phyloP scores from a whole-genome alignment of 1,140 invertebrate species.

The Cheumatopsyche charites region DNA sequence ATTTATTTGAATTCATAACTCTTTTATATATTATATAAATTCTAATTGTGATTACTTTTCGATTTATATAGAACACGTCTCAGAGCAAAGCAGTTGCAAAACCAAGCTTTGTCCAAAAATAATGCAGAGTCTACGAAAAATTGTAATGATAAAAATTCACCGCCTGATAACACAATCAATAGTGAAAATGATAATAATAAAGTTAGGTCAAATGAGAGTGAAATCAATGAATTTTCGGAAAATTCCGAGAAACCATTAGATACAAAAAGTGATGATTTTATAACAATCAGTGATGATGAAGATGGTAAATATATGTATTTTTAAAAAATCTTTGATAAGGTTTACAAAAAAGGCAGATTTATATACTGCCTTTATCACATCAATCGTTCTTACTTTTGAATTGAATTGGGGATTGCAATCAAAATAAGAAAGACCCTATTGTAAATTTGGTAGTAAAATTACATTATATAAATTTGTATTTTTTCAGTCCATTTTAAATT shows the following conservation, averaged over 20 bases:
- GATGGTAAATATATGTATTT: conserved; percentile 50
- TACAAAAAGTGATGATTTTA: conserved; percentile 58
- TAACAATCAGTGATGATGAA: conserved; percentile 71
- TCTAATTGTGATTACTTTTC: not conserved
- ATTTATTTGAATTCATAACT: not conserved
- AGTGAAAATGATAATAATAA: not conserved
- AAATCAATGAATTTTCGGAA: conserved; percentile 25
- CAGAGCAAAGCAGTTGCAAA: not conserved
- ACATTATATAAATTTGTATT: too few species aligned
- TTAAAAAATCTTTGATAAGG: too few species aligned
- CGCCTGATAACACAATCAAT: not conserved
- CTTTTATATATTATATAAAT: not conserved
- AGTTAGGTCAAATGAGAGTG: not conserved
- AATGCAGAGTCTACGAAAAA: not conserved
- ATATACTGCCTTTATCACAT: too few species aligned
- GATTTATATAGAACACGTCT: conserved; percentile 17
- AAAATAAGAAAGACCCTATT: too few species aligned
- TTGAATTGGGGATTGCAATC: too few species aligned
- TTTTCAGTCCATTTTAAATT: too few species aligned
- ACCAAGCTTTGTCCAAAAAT: conserved; percentile 20
- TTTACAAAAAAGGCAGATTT: too few species aligned
- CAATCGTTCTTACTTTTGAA: too few species aligned
- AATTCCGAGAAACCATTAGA: conserved; percentile 27
- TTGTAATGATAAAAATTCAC: not conserved
- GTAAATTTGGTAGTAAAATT: too few species aligned